Conservation (phyloP, 2,888 invertebrate genomes). For the Pomacea canaliculata region DNA sequence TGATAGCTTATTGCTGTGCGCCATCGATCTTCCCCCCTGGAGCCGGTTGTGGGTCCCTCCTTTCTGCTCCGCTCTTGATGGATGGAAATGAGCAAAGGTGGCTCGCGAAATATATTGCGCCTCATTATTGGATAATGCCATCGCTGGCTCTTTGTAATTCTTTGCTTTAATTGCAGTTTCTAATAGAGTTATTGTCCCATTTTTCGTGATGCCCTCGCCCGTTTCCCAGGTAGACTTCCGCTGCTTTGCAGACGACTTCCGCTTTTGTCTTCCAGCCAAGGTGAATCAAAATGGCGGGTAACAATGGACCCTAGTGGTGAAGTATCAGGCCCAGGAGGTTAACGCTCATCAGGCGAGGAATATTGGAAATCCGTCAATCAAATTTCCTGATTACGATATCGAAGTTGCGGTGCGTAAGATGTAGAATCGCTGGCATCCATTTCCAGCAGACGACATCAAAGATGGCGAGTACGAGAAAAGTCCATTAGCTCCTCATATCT, state of each 20-base stretch:
- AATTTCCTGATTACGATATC: slow-evolving; percentile 23
- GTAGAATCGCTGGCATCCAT: slow-evolving; percentile 9
- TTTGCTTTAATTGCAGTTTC: slow-evolving; percentile 26
- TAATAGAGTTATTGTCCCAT: slow-evolving; percentile 30
- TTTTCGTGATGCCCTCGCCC: slow-evolving; percentile 24
- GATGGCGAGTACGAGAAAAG: slow-evolving; percentile 25
- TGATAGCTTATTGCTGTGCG: slow-evolving; percentile 17
- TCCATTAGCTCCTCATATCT: slow-evolving; percentile 27
- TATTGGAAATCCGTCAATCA: slow-evolving; percentile 28
- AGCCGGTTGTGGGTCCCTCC: background rate
- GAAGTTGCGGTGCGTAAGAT: slow-evolving; percentile 8
- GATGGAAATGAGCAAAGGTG: slow-evolving; percentile 21
- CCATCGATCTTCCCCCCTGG: slow-evolving; percentile 9
- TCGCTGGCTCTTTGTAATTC: slow-evolving; percentile 18
- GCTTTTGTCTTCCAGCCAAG: slow-evolving; percentile 24
- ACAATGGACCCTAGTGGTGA: slow-evolving; percentile 11
- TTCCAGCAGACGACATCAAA: slow-evolving; percentile 19
- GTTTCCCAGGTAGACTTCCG: slow-evolving; percentile 28
- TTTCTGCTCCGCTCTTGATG: slow-evolving; percentile 13
- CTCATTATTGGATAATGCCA: slow-evolving; percentile 27
- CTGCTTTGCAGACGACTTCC: slow-evolving; percentile 28
- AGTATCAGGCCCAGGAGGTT: background rate
- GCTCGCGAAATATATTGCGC: slow-evolving; percentile 24
- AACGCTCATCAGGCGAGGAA: slow-evolving; percentile 24
- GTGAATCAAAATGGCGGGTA: slow-evolving; percentile 11